phyloP scores from a whole-genome alignment of 2,797 vertebrate genomes.

The Ctenopoma kingsleyae region DNA sequence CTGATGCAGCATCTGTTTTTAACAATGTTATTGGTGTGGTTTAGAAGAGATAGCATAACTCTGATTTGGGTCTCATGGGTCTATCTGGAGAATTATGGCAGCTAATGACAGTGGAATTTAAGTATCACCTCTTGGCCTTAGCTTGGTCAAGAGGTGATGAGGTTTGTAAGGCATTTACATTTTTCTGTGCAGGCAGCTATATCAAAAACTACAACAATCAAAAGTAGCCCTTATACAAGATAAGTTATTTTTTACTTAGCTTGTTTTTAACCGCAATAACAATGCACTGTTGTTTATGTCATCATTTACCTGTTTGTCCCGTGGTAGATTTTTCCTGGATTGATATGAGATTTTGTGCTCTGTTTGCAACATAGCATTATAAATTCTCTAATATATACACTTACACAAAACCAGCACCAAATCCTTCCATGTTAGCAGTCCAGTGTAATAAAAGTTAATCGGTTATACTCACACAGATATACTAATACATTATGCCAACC shows the following conservation, averaged over 20 bases:
- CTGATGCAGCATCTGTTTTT: constrained; percentile 9
- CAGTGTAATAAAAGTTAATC: constrained; percentile 7
- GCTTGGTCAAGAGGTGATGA: background rate
- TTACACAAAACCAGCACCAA: constrained; percentile 6
- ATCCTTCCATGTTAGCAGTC: constrained; percentile 3
- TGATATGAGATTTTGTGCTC: background rate
- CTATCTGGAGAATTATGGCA: background rate
- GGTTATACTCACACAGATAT: background rate
- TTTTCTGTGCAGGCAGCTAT: too few species aligned
- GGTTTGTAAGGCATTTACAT: too few species aligned
- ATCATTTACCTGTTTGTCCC: too few species aligned
- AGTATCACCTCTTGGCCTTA: background rate
- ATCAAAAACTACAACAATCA: too few species aligned
- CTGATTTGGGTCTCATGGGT: too few species aligned
- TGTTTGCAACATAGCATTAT: constrained; percentile 4
- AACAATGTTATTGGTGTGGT: background rate
- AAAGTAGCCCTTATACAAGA: background rate
- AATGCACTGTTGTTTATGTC: background rate
- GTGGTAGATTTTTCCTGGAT: background rate
- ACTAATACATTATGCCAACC: background rate
- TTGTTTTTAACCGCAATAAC: background rate
- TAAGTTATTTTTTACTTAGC: too few species aligned
- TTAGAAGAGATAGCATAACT: background rate
- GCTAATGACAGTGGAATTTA: background rate
- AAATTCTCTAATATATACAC: constrained; percentile 4